Percentiles rank a stretch among this genome's conserved stretches.
phyloP scores from a whole-genome alignment of 53 echinoderm and acorn worm species.

The Paelopatides confundens region DNA sequence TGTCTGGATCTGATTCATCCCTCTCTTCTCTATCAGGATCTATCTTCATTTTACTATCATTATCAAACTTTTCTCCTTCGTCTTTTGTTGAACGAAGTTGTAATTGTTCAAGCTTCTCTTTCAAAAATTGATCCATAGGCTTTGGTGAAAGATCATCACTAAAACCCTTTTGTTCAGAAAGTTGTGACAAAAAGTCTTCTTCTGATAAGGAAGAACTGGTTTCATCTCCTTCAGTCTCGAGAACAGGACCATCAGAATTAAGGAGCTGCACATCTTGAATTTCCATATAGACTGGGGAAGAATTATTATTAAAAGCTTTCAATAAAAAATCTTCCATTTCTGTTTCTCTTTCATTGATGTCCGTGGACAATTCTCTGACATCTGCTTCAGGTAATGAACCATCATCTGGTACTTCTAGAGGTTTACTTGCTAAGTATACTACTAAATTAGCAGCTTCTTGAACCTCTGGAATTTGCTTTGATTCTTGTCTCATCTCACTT shows the following conservation, averaged over 20 bases:
- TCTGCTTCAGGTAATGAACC: background rate
- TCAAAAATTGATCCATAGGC: background rate
- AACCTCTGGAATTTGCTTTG: background rate
- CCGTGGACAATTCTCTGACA: background rate
- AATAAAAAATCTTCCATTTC: background rate
- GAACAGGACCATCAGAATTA: background rate
- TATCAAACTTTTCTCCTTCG: background rate
- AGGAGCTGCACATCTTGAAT: background rate
- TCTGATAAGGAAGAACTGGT: background rate
- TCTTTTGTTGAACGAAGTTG: background rate
- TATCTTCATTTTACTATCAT: too few species aligned
- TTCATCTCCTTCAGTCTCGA: background rate
- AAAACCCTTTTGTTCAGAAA: background rate
- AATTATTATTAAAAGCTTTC: background rate
- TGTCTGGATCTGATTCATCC: background rate
- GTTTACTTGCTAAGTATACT: background rate
- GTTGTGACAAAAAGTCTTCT: background rate
- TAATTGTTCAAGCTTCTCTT: background rate
- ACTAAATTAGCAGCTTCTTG: background rate
- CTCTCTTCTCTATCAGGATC: background rate
- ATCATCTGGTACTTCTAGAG: background rate
- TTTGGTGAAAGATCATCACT: background rate
- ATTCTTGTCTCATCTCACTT: background rate
- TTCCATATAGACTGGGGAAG: background rate
- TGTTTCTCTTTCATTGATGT: background rate